These are phyloP conservation scores for Sminthurides bifidus DNA, from an alignment of 1,140 invertebrate genomes.

Conservation along the genomic window DNA sequence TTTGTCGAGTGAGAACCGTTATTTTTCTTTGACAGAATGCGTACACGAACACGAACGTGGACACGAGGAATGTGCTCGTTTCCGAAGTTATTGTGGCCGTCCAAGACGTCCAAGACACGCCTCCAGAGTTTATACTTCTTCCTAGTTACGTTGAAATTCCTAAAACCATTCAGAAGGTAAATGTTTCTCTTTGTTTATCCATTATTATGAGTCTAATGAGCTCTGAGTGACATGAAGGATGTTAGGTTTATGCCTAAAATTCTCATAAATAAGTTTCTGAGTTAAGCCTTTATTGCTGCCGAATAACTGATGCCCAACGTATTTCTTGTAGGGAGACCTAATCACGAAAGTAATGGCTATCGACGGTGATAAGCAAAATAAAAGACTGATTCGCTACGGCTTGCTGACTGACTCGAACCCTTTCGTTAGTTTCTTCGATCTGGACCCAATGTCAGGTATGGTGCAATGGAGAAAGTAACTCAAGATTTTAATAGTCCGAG, in stretches of 20 bases:
- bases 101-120: conserved; percentile 27
- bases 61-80: conserved; percentile 29
- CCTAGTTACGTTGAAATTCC: conserved; percentile 22
- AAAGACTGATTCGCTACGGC: conserved; percentile 66
- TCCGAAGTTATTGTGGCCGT: conserved; percentile 26
- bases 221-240: neutral
- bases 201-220: neutral
- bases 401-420: conserved; percentile 68
- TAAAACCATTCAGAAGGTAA: conserved; percentile 12
- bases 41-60: conserved; percentile 22
- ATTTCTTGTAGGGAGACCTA: conserved; percentile 43
- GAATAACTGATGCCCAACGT: neutral
- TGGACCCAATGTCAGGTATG: conserved; percentile 64
- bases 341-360: conserved; percentile 65
- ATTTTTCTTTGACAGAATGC: conserved; percentile 22
- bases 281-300: neutral
- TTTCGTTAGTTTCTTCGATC: conserved; percentile 67
- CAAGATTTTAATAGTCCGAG: too few species aligned
- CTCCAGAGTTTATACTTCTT: conserved; percentile 19
- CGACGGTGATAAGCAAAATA: conserved; percentile 74
- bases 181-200: neutral
- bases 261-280: neutral
- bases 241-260: too few species aligned
- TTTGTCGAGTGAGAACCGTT: too few species aligned
- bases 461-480: neutral